These are phyloP conservation scores for Clarias platycephalus DNA, from an alignment of 2,797 vertebrate species.

Conservation along the genomic window DNA sequence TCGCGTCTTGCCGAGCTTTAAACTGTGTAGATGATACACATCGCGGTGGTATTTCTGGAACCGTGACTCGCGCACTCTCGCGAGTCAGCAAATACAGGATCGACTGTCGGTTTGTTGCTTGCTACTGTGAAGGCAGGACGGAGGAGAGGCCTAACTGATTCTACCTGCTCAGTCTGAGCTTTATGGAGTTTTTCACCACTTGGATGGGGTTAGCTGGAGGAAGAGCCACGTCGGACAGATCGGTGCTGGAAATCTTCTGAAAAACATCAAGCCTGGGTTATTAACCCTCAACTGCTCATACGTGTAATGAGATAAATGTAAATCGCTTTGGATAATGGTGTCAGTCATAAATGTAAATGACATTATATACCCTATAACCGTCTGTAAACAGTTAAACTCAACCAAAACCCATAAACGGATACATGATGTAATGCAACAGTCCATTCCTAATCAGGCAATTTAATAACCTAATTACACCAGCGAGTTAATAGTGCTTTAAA, in stretches of 20 bases:
- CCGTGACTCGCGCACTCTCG: background rate
- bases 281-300: too few species aligned
- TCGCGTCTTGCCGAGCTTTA: background rate
- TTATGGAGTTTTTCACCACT: constrained; percentile 84
- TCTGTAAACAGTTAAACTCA: background rate
- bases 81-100: background rate
- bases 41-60: background rate
- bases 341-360: too few species aligned
- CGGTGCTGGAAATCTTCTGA: constrained; percentile 77
- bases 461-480: background rate
- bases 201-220: constrained; percentile 78
- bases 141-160: constrained; percentile 53
- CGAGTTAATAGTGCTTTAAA: background rate
- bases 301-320: too few species aligned
- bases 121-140: constrained; percentile 6
- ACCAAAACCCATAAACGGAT: background rate
- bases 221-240: constrained; percentile 80
- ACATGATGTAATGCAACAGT: background rate
- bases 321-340: too few species aligned
- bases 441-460: background rate
- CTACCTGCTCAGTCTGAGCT: constrained; percentile 86
- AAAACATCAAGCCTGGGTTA: constrained; percentile 2
- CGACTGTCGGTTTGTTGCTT: background rate
- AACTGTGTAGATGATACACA: constrained; percentile 23
- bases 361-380: too few species aligned